A percentile compares a stretch with the other conserved stretches of the same genome.
phyloP scores from a whole-genome alignment of 2,113 vertebrate genomes.

The Sapayoa aenigma region DNA sequence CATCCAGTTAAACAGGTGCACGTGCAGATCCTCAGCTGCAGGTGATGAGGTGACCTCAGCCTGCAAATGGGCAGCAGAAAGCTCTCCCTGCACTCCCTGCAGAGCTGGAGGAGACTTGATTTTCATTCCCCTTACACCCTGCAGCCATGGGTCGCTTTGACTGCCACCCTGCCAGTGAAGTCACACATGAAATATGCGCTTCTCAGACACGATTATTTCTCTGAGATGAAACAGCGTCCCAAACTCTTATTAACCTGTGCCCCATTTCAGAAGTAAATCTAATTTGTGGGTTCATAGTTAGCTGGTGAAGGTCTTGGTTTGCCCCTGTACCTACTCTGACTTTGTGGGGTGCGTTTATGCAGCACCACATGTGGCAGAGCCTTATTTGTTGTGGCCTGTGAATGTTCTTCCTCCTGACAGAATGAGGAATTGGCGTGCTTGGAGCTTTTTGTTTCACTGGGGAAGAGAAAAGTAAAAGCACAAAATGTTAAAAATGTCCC shows the following conservation, averaged over 20 bases:
- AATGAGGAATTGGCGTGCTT: background rate
- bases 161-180: background rate
- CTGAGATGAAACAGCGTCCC: background rate
- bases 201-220: background rate
- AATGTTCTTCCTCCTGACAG: background rate
- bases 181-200: background rate
- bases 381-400: background rate
- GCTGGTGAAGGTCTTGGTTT: background rate
- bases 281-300: background rate
- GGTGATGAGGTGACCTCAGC: background rate
- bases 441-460: background rate
- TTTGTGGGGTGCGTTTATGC: background rate
- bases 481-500: background rate
- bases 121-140: background rate
- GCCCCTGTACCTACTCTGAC: background rate
- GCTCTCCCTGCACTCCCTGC: background rate
- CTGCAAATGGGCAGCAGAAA: background rate
- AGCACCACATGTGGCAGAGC: rapidly evolving
- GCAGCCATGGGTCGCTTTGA: rapidly evolving
- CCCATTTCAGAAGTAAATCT: background rate
- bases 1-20: background rate
- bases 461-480: background rate
- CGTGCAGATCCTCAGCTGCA: background rate
- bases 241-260: background rate
- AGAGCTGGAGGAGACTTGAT: background rate